Percentiles rank a stretch among this genome's conserved stretches.
Conservation (phyloP, 2,888 invertebrate genomes). For the Zygothrica quintamaculata region DNA sequence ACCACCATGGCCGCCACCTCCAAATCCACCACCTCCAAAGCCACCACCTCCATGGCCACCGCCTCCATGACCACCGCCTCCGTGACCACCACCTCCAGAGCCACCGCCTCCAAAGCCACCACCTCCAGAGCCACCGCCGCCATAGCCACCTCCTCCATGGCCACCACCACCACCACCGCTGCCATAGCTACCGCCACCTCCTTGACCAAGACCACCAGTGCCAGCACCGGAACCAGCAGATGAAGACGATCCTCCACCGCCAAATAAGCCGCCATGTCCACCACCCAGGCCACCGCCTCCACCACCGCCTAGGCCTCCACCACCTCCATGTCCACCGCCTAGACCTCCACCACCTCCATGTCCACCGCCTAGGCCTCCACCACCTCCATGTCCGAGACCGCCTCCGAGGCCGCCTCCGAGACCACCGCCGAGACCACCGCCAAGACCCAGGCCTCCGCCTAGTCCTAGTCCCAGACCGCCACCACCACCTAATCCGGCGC, state of each 20-base stretch:
- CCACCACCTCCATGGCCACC: slow-evolving; percentile 22
- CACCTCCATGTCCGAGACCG: slow-evolving; percentile 8
- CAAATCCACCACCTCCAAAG: slow-evolving; percentile 18
- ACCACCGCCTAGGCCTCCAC: slow-evolving; percentile 12
- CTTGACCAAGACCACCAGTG: slow-evolving; percentile 19
- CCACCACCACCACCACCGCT: slow-evolving; percentile 28
- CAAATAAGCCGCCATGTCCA: slow-evolving; percentile 13
- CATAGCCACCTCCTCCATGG: slow-evolving; percentile 22
- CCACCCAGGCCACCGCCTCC: slow-evolving; percentile 30
- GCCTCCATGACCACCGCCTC: slow-evolving; percentile 25
- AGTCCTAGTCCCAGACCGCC: slow-evolving; percentile 39
- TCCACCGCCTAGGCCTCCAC: slow-evolving; percentile 20
- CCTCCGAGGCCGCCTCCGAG: slow-evolving; percentile 18
- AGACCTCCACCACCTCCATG: slow-evolving; percentile 14
- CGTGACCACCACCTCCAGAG: slow-evolving; percentile 10
- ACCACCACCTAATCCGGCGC: slow-evolving; percentile 16
- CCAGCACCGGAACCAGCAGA: slow-evolving; percentile 13
- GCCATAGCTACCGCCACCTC: slow-evolving; percentile 27
- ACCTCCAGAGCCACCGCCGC: slow-evolving; percentile 23
- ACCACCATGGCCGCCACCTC: slow-evolving; percentile 11
- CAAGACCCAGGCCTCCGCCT: slow-evolving; percentile 32
- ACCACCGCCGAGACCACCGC: slow-evolving; percentile 28
- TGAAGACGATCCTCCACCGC: slow-evolving; percentile 8
- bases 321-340: slow-evolving; percentile 9
- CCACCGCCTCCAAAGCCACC: slow-evolving; percentile 24